phyloP scores from a whole-genome alignment of 2,888 invertebrate genomes.

The Lithophane semibrunnea region DNA sequence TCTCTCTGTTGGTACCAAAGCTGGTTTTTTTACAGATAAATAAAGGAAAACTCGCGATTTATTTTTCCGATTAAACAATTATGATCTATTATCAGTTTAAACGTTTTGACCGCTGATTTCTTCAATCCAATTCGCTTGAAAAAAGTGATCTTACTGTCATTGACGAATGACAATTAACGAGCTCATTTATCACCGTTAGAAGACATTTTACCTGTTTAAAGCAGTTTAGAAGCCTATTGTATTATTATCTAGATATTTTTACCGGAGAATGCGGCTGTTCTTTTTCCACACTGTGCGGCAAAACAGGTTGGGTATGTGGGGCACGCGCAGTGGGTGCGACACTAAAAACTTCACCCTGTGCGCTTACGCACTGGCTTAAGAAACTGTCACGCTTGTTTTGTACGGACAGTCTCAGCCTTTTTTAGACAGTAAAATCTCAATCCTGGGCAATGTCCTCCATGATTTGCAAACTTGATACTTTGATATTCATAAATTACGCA shows the following conservation, averaged over 20 bases:
- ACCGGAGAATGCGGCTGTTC: not conserved
- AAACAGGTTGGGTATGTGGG: no score
- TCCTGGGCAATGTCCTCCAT: not conserved
- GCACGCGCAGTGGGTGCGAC: no score
- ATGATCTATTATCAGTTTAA: not conserved
- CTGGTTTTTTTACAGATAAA: not conserved
- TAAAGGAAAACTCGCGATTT: not conserved
- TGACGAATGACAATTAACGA: slow-evolving; percentile 8
- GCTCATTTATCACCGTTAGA: slow-evolving; percentile 1
- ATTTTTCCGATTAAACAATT: not conserved
- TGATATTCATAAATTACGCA: not conserved
- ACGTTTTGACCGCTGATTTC: slow-evolving; percentile 1
- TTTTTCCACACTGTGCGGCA: not conserved
- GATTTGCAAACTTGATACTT: not conserved
- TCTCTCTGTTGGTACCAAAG: not conserved
- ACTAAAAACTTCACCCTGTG: no score
- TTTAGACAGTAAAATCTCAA: not conserved
- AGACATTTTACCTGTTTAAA: slow-evolving; percentile 20
- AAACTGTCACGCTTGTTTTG: no score
- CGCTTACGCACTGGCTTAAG: no score
- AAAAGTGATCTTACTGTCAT: not conserved
- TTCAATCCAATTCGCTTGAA: not conserved
- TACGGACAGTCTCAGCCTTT: not conserved
- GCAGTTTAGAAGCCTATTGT: not conserved
- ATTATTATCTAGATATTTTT: no score